Evolutionary conservation across 2,888 invertebrate species (phyloP), one percentile per base, ranked within the genome.

Genomic region (Chrysolina haemoptera): DNA sequence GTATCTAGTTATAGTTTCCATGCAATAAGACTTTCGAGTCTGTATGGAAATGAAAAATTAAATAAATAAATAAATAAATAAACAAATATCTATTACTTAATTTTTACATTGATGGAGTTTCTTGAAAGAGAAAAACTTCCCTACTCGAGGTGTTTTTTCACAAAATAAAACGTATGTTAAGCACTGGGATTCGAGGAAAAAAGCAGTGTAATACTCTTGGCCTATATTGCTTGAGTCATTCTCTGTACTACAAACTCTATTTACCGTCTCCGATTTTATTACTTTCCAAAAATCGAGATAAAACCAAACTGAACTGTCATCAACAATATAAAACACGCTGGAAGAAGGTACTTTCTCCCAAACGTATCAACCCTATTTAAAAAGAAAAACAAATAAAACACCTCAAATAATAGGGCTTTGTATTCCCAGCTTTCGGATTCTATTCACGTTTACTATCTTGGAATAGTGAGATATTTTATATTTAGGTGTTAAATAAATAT

Each of bases 401-500:
- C 55, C 18, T 53, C 55, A 67, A 67, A 67, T 67, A 67, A 53
- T 41, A 53, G 18, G 48, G 67, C 53, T 67, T 53, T 67, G 53
- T 67, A 40, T 43, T 35, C 16, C 50, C 12, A 35, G 40, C 53
- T 40, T 43, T 55, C 35, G 40, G 22, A 55, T 53, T 67, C 48
- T 53, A 53, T 53, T n/a, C 27, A 67, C 18, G 6, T 67, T 40
- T 53, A 18, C 43, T 53, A 68, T 74, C 70, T 62, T 48, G 70
- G 69, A 70, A 74, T 74, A 66, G 43, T 63, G 35, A 70, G 63
- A 67, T 35, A 70, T 74, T 74, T 53, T 74, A 66, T 69, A 67
- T 67, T 67, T 67, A 67, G 67, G 67, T 73, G 62, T 67, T 65
- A 55, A 70, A 63, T 65, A 71, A 69, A 74, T 75, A 75, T 70